These are phyloP conservation scores for Cardiocondyla obscurior DNA, from an alignment of 1,140 invertebrate species.

Conservation along the genomic window DNA sequence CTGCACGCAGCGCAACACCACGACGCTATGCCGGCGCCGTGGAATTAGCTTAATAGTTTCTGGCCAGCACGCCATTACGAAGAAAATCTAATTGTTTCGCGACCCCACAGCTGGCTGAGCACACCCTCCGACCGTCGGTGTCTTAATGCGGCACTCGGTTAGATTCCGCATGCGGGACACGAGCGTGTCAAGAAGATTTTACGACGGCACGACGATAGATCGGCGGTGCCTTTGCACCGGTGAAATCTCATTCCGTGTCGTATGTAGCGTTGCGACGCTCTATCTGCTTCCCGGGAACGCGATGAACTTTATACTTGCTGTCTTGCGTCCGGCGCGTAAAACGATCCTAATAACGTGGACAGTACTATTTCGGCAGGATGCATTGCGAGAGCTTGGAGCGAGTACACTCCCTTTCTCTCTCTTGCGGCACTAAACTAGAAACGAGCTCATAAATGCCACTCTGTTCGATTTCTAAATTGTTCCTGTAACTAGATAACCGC, in stretches of 20 bases:
- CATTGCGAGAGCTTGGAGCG: background rate
- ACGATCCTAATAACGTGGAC: conserved; percentile 10
- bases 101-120: conserved; percentile 13
- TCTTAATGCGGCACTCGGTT: conserved; percentile 21
- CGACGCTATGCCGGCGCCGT: conserved; percentile 7
- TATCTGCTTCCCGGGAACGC: background rate
- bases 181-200: conserved; percentile 65
- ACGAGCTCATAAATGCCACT: background rate
- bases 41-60: conserved; percentile 71
- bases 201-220: conserved; percentile 43
- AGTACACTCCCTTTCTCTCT: background rate
- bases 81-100: conserved; percentile 66
- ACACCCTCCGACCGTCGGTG: background rate
- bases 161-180: conserved; percentile 50
- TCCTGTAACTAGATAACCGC: background rate
- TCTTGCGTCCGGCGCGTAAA: conserved; percentile 6
- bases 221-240: background rate
- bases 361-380: background rate
- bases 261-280: background rate
- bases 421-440: background rate
- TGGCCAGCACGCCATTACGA: conserved; percentile 62
- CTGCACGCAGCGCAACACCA: conserved; percentile 5
- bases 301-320: conserved; percentile 14
- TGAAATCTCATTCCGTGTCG: background rate
- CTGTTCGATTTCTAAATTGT: conserved; percentile 7